A percentile compares a stretch with the other conserved stretches of the same genome.
These are phyloP conservation scores for Plebejus melissa DNA, from an alignment of 2,888 invertebrate species.

Conservation along the genomic window DNA sequence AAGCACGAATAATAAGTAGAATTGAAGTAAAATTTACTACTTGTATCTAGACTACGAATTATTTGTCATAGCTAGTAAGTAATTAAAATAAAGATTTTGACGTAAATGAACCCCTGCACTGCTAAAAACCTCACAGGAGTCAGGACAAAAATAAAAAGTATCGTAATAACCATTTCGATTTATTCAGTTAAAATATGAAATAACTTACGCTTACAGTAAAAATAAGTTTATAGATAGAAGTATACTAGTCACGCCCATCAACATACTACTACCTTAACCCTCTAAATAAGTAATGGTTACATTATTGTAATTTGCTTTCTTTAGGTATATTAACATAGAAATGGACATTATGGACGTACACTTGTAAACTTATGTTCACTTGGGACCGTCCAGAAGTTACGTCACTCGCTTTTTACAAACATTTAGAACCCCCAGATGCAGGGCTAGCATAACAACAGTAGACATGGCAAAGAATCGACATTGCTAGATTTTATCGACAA, in stretches of 20 bases:
- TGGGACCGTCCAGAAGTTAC: neutral
- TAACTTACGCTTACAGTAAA: slow-evolving; percentile 78
- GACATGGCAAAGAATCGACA: too few relatives aligned
- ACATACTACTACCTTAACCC: slow-evolving; percentile 58
- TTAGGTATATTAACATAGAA: slow-evolving; percentile 77
- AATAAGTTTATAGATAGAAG: slow-evolving; percentile 73
- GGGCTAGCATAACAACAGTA: too few relatives aligned
- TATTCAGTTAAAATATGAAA: slow-evolving; percentile 80
- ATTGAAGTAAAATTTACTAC: too few relatives aligned
- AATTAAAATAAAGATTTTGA: too few relatives aligned
- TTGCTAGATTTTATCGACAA: too few relatives aligned
- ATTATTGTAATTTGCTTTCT: slow-evolving; percentile 73
- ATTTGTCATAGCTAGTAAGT: too few relatives aligned
- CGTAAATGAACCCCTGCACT: neutral
- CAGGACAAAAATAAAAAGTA: slow-evolving; percentile 46
- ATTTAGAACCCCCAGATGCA: neutral
- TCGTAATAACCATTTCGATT: slow-evolving; percentile 76
- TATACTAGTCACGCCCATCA: slow-evolving; percentile 56
- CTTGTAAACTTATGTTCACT: slow-evolving; percentile 52
- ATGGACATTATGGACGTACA: slow-evolving; percentile 80
- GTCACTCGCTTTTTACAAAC: neutral
- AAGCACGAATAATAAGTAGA: too few relatives aligned
- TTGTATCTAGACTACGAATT: too few relatives aligned
- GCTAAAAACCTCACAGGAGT: neutral
- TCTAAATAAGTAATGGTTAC: slow-evolving; percentile 74